Percentiles rank a stretch among this genome's conserved stretches.
phyloP scores from a whole-genome alignment of 2,797 vertebrate species.

The Rhadinocentrus ornatus region DNA sequence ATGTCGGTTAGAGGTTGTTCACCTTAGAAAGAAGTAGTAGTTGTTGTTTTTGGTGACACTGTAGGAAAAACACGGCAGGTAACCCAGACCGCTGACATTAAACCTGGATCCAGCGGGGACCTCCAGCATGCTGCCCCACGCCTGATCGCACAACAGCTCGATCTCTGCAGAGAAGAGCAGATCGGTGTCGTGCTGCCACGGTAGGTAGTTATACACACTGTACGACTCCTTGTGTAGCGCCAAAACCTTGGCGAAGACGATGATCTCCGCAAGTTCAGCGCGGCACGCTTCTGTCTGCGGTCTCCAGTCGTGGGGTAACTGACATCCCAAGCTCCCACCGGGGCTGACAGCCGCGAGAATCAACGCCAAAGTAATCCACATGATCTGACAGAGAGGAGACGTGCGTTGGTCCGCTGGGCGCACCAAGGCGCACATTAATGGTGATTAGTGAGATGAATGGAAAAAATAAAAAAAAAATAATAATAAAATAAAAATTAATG shows the following conservation, averaged over 20 bases:
- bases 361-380: conserved; percentile 73
- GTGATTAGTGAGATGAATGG: conserved; percentile 28
- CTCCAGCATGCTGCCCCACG: conserved; percentile 90
- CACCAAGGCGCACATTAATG: conserved; percentile 21
- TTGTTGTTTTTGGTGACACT: conserved; percentile 86
- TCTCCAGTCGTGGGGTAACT: conserved; percentile 87
- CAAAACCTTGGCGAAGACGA: conserved; percentile 86
- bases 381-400: conserved; percentile 44
- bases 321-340: conserved; percentile 75
- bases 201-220: conserved; percentile 86
- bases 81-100: conserved; percentile 87
- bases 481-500: neutral
- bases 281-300: conserved; percentile 89
- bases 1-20: conserved; percentile 31
- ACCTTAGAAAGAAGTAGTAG: conserved; percentile 90
- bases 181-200: conserved; percentile 84
- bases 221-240: conserved; percentile 85
- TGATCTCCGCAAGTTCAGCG: conserved; percentile 88
- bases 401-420: conserved; percentile 19
- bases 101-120: conserved; percentile 87
- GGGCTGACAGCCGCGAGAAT: conserved; percentile 60
- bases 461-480: neutral
- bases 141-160: conserved; percentile 88
- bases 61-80: conserved; percentile 88
- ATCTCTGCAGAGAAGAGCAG: conserved; percentile 88